Evolutionary conservation across 1,140 invertebrate species (phyloP).

Genomic region (Micrasema minimum): DNA sequence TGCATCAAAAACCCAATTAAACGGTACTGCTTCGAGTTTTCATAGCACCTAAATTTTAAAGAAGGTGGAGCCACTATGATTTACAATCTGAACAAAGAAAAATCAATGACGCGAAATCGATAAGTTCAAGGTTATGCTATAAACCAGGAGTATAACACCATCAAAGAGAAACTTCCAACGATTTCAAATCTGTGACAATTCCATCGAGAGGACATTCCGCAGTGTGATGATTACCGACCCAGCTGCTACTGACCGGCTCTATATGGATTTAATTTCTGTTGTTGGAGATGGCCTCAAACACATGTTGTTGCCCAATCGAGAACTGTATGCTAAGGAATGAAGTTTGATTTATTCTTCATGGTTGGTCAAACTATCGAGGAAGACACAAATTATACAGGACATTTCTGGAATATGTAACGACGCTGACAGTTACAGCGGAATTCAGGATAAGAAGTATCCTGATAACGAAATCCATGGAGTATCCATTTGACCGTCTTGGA

Average conservation of each 20-base stretch:
- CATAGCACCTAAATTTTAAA: slow-evolving; percentile 75
- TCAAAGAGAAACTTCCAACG: slow-evolving; percentile 72
- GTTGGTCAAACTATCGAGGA: slow-evolving; percentile 78
- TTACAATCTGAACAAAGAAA: slow-evolving; percentile 75
- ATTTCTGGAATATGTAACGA: slow-evolving; percentile 69
- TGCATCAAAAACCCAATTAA: slow-evolving; percentile 55
- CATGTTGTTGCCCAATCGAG: slow-evolving; percentile 84
- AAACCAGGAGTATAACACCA: slow-evolving; percentile 72
- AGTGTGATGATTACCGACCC: slow-evolving; percentile 60
- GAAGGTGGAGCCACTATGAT: slow-evolving; percentile 72
- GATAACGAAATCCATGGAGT: slow-evolving; percentile 80
- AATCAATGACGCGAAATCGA: slow-evolving; percentile 82
- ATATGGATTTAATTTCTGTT: slow-evolving; percentile 78
- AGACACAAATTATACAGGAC: slow-evolving; percentile 70
- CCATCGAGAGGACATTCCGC: slow-evolving; percentile 78
- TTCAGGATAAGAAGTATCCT: slow-evolving; percentile 76
- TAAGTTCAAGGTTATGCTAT: slow-evolving; percentile 74
- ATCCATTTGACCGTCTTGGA: slow-evolving; percentile 77
- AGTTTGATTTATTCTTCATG: slow-evolving; percentile 83
- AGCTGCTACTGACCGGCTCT: slow-evolving; percentile 54
- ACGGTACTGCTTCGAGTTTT: slow-evolving; percentile 80
- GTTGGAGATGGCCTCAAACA: slow-evolving; percentile 90
- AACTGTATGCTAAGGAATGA: slow-evolving; percentile 72
- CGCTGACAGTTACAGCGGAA: slow-evolving; percentile 78
- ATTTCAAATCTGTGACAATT: slow-evolving; percentile 79